Conservation (phyloP, 2,888 invertebrate genomes). For the Drosophila ezoana region DNA sequence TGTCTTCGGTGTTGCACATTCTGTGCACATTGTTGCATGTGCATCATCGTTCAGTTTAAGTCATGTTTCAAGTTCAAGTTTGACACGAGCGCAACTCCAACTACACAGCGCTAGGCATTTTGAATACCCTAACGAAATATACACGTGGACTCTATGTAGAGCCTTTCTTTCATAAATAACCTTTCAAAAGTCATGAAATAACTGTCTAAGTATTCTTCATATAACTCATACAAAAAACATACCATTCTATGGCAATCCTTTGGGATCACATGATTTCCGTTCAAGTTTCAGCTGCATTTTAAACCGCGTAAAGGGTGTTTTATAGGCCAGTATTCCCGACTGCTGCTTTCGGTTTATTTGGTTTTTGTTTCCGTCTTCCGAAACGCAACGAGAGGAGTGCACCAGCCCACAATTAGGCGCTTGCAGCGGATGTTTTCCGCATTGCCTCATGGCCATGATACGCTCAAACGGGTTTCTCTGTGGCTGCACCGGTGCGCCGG, state of each 20-base stretch:
- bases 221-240: too few species aligned
- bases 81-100: conserved; percentile 21
- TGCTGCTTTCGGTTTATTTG: conserved; percentile 10
- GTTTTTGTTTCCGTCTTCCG: conserved; percentile 70
- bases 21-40: conserved; percentile 57
- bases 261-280: not conserved
- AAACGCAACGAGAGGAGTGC: conserved; percentile 40
- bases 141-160: too few species aligned
- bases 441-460: conserved; percentile 61
- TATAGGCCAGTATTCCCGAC: not conserved
- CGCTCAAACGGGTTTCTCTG: conserved; percentile 64
- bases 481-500: conserved; percentile 6
- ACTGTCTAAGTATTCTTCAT: too few species aligned
- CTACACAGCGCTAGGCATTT: not conserved
- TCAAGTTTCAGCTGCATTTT: too few species aligned
- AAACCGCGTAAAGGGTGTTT: conserved; percentile 22
- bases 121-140: too few species aligned
- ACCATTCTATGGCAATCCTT: not conserved
- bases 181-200: too few species aligned
- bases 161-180: too few species aligned
- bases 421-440: conserved; percentile 59
- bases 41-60: conserved; percentile 34
- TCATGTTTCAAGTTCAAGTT: conserved; percentile 75
- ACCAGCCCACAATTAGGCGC: conserved; percentile 65
- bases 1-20: conserved; percentile 38